These are phyloP conservation scores for Chloebia gouldiae DNA, from an alignment of 2,113 vertebrate species.

Conservation along the genomic window DNA sequence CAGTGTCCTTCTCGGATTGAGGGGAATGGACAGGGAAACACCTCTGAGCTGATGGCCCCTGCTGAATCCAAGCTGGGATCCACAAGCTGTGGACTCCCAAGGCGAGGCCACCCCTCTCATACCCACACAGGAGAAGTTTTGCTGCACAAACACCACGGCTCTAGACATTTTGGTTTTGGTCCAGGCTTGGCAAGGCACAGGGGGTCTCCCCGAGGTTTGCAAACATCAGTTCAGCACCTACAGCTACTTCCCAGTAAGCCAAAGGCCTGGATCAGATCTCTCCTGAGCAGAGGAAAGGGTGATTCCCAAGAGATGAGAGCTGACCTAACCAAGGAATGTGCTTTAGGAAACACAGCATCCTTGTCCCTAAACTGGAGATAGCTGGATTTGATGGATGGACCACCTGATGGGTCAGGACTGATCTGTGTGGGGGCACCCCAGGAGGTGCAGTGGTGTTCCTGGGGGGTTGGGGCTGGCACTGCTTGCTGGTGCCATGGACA, in stretches of 20 bases:
- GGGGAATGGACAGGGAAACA: not conserved
- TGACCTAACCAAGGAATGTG: rapidly evolving
- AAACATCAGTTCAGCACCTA: not conserved
- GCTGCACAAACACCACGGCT: not conserved
- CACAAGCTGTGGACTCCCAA: not conserved
- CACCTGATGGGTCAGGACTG: not conserved
- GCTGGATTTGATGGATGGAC: not conserved
- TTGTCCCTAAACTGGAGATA: not conserved
- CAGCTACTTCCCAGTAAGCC: not conserved
- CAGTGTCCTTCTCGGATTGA: rapidly evolving
- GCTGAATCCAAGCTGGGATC: not conserved
- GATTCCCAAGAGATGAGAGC: not conserved
- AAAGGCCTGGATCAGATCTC: not conserved
- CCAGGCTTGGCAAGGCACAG: not conserved
- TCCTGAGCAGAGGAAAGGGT: not conserved
- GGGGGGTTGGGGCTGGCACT: not conserved
- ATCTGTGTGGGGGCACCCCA: rapidly evolving
- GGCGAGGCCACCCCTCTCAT: not conserved
- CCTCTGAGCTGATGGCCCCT: not conserved
- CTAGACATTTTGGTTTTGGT: not conserved
- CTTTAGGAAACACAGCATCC: not conserved
- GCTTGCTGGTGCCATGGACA: not conserved
- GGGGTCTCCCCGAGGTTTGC: not conserved
- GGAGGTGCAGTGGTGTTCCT: not conserved
- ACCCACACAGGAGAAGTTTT: not conserved